phyloP scores from a whole-genome alignment of 2,888 invertebrate species.

The Ormyrus rosae region DNA sequence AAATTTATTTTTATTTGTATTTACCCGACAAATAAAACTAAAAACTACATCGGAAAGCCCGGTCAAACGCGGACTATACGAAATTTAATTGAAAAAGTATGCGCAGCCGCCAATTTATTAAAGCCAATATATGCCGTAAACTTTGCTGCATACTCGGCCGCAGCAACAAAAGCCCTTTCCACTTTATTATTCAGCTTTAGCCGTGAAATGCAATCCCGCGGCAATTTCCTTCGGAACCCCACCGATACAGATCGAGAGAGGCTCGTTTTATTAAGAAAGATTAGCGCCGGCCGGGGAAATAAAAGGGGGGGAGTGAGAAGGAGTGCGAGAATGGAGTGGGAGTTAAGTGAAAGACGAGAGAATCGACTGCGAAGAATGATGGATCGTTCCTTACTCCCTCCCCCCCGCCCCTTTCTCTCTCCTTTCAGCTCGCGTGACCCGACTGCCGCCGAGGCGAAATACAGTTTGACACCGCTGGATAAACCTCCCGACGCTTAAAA shows the following conservation, averaged over 20 bases:
- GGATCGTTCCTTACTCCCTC: constrained; percentile 33
- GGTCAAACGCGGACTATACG: no score
- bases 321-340: constrained; percentile 15
- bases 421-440: constrained; percentile 37
- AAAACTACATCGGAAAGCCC: no score
- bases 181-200: constrained; percentile 37
- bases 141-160: not conserved
- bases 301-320: constrained; percentile 46
- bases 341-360: constrained; percentile 52
- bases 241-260: constrained; percentile 27
- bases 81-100: no score
- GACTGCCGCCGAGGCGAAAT: constrained; percentile 20
- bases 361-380: constrained; percentile 55
- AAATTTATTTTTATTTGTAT: no score
- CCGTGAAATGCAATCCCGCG: constrained; percentile 30
- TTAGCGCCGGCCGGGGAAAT: constrained; percentile 33
- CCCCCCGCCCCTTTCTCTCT: constrained; percentile 54
- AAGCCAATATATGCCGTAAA: no score
- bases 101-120: no score
- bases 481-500: constrained; percentile 37
- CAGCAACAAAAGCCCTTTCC: not conserved
- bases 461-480: constrained; percentile 34
- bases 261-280: constrained; percentile 48
- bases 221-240: constrained; percentile 14
- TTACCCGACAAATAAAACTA: no score